Percentiles rank a stretch among this genome's conserved stretches.
These are phyloP conservation scores for Entomyzon cyanotis DNA, from an alignment of 2,113 vertebrate genomes.

Conservation along the genomic window DNA sequence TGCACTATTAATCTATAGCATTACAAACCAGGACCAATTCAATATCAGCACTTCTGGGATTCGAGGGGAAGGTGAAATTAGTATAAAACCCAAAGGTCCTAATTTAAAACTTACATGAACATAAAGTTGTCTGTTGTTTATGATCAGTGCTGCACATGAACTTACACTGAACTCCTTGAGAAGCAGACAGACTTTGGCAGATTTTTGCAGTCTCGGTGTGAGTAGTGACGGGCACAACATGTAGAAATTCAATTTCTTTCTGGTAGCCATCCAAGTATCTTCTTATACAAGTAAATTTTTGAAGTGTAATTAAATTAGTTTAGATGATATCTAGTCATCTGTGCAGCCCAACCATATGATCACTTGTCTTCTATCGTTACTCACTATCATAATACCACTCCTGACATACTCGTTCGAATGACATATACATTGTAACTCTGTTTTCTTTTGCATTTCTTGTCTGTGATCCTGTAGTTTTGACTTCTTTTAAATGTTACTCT, in stretches of 20 bases:
- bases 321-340: not conserved
- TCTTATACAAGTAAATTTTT: not conserved
- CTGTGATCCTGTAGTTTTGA: not conserved
- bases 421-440: not conserved
- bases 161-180: constrained; percentile 21
- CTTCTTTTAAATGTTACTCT: not conserved
- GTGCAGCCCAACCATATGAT: not conserved
- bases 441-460: not conserved
- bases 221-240: not conserved
- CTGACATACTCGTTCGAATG: not conserved
- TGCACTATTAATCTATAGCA: not conserved
- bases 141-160: not conserved
- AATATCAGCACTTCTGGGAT: constrained; percentile 17
- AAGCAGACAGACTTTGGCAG: not conserved
- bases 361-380: not conserved
- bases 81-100: not conserved
- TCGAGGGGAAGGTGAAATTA: not conserved
- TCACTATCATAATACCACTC: not conserved
- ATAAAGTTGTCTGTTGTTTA: constrained; percentile 14
- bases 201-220: not conserved
- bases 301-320: not conserved
- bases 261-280: not conserved
- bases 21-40: constrained; percentile 10
- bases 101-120: not conserved
- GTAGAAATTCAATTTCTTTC: not conserved